Base-by-base conservation (phyloP, 2,113 vertebrate species). In the Ovibos moschatus region DNA sequence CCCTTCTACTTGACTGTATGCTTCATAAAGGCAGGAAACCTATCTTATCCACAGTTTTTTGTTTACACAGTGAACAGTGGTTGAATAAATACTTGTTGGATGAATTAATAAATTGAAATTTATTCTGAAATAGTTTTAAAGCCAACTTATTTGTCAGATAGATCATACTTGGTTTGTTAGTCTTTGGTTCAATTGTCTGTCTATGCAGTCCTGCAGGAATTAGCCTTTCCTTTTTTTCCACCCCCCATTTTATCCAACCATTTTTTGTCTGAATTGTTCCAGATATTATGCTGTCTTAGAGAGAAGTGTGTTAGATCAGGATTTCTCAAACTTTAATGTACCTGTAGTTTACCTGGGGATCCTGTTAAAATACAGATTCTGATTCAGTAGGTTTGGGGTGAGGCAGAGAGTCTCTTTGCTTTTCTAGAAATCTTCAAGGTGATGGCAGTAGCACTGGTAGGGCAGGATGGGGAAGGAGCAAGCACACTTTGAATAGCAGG, bases 121-220 rank as follows among this genome's bases (percentile, higher is more conserved):
- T 8, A 96, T 17, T 96, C 58, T 97, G 76, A 79, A 93, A 53
- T 90, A 96, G 16, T 95, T 95, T 97, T 90, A 87, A 97, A 92
- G 57, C 7, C 60, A 74, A 55, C 21, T 89, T 87, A 33, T 76
- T 78, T 95, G 64, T 71, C 51, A 94, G n/a, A 79, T 71, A 87
- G 86, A 71, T 62, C 27, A 43, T 91, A 64, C 13, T 64, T 93
- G 45, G 57, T 62, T 71, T 55, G n/a, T 81, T 90, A 76, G 67
- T 93, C 17, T 95, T 33, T 94, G 50, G 60, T 91, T 57, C 51
- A 97, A 33, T 33, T 50, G 11, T 85, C 33, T 3, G 67, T 86
- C 60, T 55, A 2, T 76, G 45, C 6, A 85, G 53, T 85, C 50
- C 67, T 57, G 5, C 15, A 91, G 36, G 40, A 96, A 79, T 83